Evolutionary conservation across 2,797 vertebrate species (phyloP), one percentile per base, ranked within the genome.

Genomic region (Zonotrichia albicollis): DNA sequence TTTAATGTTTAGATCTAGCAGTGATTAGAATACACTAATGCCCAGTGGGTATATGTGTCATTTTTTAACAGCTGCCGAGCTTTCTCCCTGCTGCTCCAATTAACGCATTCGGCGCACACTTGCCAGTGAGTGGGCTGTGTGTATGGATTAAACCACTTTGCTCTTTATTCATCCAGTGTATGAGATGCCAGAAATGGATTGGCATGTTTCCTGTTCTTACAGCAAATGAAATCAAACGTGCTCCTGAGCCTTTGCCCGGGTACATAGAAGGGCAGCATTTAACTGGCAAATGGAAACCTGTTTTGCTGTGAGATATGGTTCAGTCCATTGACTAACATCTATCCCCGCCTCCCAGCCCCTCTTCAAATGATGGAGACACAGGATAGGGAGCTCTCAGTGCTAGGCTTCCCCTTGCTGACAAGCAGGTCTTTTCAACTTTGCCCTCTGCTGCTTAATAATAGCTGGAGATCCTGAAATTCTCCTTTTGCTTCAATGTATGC

Each of bases 71-170:
- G 97, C 98, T 98, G 98, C 97, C 3, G 90, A 96, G 96, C 96
- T 94, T 95, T 97, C 97, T 97, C 94, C 96, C 97, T 97, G 97
- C 97, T 98, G 98, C 98, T 98, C 97, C 97, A 98, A 97, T 98
- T 98, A 98, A 98, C 97, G 97, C 97, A 84, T 95, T 94, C 89
- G 25, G 96, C 75, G 38, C 95, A 96, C 97, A 91, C 95, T 96
- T 97, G 95, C 96, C 61, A 9, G 96, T 95, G 95, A 97, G 97
- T 96, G 95, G 96, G 97, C 96, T 96, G 95, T 96, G 96, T 96
- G 46, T 96, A 94, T 72, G 97, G 98, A 88, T 95, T 96, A 92
- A 98, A 98, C 98, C 98, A 98, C 97, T 98, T 84, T 54, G 75
- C 89, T 94, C n/a, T 95, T 97, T 94, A 76, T 97, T 95, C 89